These are phyloP conservation scores for Speoplatyrhinus poulsoni DNA, from an alignment of 2,113 vertebrate species.

Conservation along the genomic window DNA sequence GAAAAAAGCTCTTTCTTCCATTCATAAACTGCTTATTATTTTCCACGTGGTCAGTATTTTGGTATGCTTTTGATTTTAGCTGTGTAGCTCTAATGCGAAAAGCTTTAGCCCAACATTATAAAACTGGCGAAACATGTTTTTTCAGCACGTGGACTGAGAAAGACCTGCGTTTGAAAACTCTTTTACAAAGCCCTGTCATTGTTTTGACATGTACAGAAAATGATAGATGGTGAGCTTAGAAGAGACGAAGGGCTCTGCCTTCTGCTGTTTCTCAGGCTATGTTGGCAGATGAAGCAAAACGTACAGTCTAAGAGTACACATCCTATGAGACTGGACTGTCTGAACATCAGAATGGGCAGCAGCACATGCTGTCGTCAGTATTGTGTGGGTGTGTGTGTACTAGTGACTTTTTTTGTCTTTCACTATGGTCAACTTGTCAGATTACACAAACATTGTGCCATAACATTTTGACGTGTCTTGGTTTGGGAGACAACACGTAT, in stretches of 20 bases:
- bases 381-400: neutral
- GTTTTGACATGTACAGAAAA: slow-evolving; percentile 35
- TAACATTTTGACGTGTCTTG: too few species aligned
- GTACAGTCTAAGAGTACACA: neutral
- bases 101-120: neutral
- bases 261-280: slow-evolving; percentile 25
- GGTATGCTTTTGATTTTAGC: neutral
- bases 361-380: slow-evolving; percentile 29
- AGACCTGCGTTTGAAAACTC: slow-evolving; percentile 10
- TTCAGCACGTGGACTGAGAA: neutral
- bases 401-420: neutral
- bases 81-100: neutral
- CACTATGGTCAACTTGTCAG: too few species aligned
- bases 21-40: neutral
- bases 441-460: too few species aligned
- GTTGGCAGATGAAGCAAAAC: slow-evolving; percentile 20
- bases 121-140: neutral
- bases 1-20: neutral
- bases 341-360: slow-evolving; percentile 28
- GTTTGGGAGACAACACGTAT: too few species aligned
- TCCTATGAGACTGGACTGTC: neutral
- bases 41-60: slow-evolving; percentile 1
- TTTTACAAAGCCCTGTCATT: slow-evolving; percentile 6
- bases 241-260: neutral
- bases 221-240: slow-evolving; percentile 46